These are phyloP conservation scores for Copidosoma aretas DNA, from an alignment of 2,888 invertebrate genomes.

Conservation along the genomic window DNA sequence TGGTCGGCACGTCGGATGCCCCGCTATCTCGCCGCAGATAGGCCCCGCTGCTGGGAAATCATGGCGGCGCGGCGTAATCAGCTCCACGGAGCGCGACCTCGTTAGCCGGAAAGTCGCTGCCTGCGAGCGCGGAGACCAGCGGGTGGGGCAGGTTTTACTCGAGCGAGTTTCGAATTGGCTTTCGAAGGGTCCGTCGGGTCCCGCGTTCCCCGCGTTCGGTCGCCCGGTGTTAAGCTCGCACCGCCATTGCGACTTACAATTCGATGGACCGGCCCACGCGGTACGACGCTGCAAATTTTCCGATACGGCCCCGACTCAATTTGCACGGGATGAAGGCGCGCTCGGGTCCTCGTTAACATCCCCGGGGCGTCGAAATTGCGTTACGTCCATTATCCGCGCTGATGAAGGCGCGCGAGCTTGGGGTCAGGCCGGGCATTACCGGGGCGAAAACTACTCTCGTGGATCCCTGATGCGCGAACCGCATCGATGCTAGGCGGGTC, in stretches of 20 bases:
- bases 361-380: constrained; percentile 43
- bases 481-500: too few relatives aligned
- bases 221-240: too few relatives aligned
- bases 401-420: too few relatives aligned
- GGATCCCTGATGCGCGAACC: too few relatives aligned
- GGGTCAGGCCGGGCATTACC: too few relatives aligned
- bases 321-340: constrained; percentile 1
- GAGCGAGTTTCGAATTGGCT: constrained; percentile 43
- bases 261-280: background rate
- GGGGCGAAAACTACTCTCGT: too few relatives aligned
- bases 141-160: too few relatives aligned
- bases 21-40: constrained; percentile 1
- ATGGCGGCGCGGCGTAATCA: constrained; percentile 42
- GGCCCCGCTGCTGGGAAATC: constrained; percentile 1
- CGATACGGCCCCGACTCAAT: background rate
- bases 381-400: constrained; percentile 32
- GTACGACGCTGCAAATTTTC: constrained; percentile 8
- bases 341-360: constrained; percentile 36
- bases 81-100: constrained; percentile 52
- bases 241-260: background rate
- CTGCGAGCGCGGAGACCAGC: too few relatives aligned
- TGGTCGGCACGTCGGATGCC: constrained; percentile 20
- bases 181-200: constrained; percentile 39
- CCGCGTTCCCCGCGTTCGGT: too few relatives aligned
- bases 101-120: constrained; percentile 53